Evolutionary conservation across 2,888 invertebrate genomes (phyloP), one percentile per base, ranked within the genome.

Genomic region (Cryptus viduatorius): DNA sequence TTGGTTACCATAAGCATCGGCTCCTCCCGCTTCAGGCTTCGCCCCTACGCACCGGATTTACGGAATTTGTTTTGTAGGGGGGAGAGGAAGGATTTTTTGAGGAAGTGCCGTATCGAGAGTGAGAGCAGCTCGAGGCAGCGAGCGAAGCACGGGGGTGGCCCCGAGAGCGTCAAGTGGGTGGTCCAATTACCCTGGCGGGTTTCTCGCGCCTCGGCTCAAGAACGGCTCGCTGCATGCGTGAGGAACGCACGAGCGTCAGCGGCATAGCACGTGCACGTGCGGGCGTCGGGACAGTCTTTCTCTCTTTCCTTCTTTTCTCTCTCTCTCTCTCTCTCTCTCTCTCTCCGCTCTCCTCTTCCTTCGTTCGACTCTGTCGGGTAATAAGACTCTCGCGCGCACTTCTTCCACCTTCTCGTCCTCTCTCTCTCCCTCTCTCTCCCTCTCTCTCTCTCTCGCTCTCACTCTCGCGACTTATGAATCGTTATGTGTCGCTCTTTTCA

Each of bases 111-210:
- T 68, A 56, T 56, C 29, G 42, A 64, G 42, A 31, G 53, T 65
- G 68, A 72, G 77, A 50, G 59, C 73, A 71, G 76, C 42, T 24
- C 50, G 16, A 24, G 65, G 24, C 48, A 65, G 50, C 48, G 24
- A 24, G 24, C 37, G 73, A 77, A 77, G 79, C 82, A 86, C 87
- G 81, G 72, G 83, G 83, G 86, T 83, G 79, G 86, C 83, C 84
- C 83, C 19, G 19, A 37, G 86, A 83, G 72, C 65, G 90, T 90
- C 89, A 88, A 90, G 90, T 92, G 93, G 93, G 93, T 93, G 93
- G 93, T 93, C 93, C 93, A 93, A 93, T 93, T 93, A 93, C 92
- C 92, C 92, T 90, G 88, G 89, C 90, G 89, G 89, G 91, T 91
- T 92, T 85, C 85, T 92, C 91, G 93, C 92, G 92, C 90, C 86